These are phyloP conservation scores for Euura saliciscinereae DNA, from an alignment of 1,140 invertebrate species.

Conservation along the genomic window DNA sequence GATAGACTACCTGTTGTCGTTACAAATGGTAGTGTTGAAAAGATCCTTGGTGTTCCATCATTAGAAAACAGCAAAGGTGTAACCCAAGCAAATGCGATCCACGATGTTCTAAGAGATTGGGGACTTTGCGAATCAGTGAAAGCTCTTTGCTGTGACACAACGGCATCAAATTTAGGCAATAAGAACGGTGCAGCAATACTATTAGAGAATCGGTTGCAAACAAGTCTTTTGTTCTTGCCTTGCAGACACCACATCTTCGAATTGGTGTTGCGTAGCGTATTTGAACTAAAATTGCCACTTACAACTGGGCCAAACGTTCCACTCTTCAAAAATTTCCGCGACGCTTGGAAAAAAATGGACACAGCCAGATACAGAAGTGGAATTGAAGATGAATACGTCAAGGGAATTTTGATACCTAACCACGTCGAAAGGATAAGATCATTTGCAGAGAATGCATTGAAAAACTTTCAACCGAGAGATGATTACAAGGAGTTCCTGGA, in stretches of 20 bases:
- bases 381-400: slow-evolving; percentile 17
- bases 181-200: slow-evolving; percentile 35
- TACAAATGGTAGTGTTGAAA: slow-evolving; percentile 17
- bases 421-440: slow-evolving; percentile 8
- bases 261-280: slow-evolving; percentile 36
- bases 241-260: slow-evolving; percentile 44
- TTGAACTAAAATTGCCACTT: slow-evolving; percentile 30
- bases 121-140: slow-evolving; percentile 33
- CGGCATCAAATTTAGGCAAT: slow-evolving; percentile 40
- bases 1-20: slow-evolving; percentile 23
- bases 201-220: slow-evolving; percentile 38
- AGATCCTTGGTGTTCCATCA: slow-evolving; percentile 27
- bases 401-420: slow-evolving; percentile 29
- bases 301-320: slow-evolving; percentile 39
- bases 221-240: slow-evolving; percentile 38
- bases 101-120: slow-evolving; percentile 28
- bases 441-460: slow-evolving; percentile 12
- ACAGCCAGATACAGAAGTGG: slow-evolving; percentile 27
- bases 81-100: slow-evolving; percentile 26
- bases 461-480: slow-evolving; percentile 19
- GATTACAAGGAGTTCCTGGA: slow-evolving; percentile 48
- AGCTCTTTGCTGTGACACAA: slow-evolving; percentile 47
- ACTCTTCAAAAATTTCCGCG: slow-evolving; percentile 43
- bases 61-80: slow-evolving; percentile 28
- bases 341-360: slow-evolving; percentile 34